Evolutionary conservation across 2,888 invertebrate species (phyloP).

Genomic region (Apodemia mormo): DNA sequence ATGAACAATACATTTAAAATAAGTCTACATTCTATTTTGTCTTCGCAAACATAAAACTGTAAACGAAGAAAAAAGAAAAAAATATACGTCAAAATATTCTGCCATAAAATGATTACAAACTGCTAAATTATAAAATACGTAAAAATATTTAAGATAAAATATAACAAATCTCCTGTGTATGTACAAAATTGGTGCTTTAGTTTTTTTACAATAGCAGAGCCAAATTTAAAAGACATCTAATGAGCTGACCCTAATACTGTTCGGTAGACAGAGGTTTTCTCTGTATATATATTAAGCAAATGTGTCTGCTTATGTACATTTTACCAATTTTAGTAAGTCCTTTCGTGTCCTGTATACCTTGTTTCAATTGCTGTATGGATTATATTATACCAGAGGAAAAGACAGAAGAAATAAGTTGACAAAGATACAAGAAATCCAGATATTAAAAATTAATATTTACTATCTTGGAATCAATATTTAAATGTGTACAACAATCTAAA

Average conservation of each 20-base stretch:
- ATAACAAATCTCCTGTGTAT: not conserved
- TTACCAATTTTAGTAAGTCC: slow-evolving; percentile 49
- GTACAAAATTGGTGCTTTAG: not conserved
- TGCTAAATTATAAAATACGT: not conserved
- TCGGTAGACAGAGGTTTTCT: not conserved
- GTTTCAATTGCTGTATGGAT: slow-evolving; percentile 50
- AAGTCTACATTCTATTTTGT: no score
- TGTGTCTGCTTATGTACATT: slow-evolving; percentile 47
- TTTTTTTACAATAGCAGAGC: not conserved
- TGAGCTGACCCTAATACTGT: not conserved
- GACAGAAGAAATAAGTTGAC: slow-evolving; percentile 21
- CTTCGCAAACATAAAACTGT: no score
- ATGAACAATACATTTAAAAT: no score
- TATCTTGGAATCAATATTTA: not conserved
- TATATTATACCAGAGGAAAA: slow-evolving; percentile 45
- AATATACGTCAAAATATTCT: not conserved
- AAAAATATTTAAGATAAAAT: not conserved
- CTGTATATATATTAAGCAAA: slow-evolving; percentile 30
- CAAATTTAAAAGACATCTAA: not conserved
- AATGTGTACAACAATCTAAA: not conserved
- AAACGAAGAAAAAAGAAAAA: not conserved
- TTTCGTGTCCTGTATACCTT: slow-evolving; percentile 51
- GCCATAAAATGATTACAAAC: not conserved
- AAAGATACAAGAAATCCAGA: not conserved
- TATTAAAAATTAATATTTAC: not conserved